Conservation (phyloP, 2,888 invertebrate genomes). For the Tipula lateralis region DNA sequence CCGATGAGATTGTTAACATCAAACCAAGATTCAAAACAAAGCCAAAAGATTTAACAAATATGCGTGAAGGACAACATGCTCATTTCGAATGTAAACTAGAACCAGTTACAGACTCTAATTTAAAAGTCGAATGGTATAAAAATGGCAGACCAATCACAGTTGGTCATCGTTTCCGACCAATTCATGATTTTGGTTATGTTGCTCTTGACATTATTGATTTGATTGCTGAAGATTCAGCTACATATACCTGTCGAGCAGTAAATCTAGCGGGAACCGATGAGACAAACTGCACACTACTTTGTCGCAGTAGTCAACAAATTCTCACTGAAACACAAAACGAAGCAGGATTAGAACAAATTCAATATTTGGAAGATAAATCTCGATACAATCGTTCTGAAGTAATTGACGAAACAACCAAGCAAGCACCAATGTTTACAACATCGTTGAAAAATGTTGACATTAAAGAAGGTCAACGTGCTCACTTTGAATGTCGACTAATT, state of each 20-base stretch:
- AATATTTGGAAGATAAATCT: slow-evolving; percentile 79
- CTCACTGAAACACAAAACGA: slow-evolving; percentile 83
- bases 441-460: slow-evolving; percentile 88
- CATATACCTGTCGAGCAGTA: slow-evolving; percentile 89
- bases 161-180: slow-evolving; percentile 92
- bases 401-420: slow-evolving; percentile 77
- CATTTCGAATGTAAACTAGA: slow-evolving; percentile 97
- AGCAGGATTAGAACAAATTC: slow-evolving; percentile 81
- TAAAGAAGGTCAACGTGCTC: slow-evolving; percentile 90
- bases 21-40: slow-evolving; percentile 81
- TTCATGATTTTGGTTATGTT: slow-evolving; percentile 98
- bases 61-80: slow-evolving; percentile 85
- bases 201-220: slow-evolving; percentile 93
- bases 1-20: slow-evolving; percentile 77
- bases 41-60: slow-evolving; percentile 79
- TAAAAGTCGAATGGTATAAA: slow-evolving; percentile 96
- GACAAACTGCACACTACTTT: slow-evolving; percentile 66
- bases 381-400: slow-evolving; percentile 70
- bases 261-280: slow-evolving; percentile 88
- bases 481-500: slow-evolving; percentile 89
- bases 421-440: slow-evolving; percentile 89
- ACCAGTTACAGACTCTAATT: slow-evolving; percentile 92
- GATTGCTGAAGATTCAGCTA: slow-evolving; percentile 91
- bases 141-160: slow-evolving; percentile 90
- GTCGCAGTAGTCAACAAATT: slow-evolving; percentile 74